Conservation (phyloP, 2,888 invertebrate genomes). For the Thysanoteuthis rhombus region DNA sequence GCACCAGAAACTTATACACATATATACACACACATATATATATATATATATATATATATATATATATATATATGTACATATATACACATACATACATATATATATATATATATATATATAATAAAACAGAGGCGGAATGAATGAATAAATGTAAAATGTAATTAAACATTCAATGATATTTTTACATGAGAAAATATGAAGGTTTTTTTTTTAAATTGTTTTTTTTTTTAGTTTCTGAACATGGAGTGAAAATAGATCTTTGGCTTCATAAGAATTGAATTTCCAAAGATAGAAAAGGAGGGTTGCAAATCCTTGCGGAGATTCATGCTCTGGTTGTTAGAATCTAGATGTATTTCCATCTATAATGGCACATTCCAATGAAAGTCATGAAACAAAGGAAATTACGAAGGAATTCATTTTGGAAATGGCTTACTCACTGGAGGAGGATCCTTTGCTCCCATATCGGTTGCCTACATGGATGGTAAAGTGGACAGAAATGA, state of each 20-base stretch:
- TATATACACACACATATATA: not conserved
- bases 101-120: not conserved
- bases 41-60: too few species aligned
- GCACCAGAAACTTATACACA: not conserved
- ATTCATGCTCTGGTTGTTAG: not conserved
- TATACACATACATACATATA: too few species aligned
- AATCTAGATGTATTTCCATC: not conserved
- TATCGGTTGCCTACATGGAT: conserved; percentile 32
- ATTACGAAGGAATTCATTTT: conserved; percentile 29
- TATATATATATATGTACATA: too few species aligned
- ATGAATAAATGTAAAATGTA: not conserved
- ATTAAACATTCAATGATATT: too few species aligned
- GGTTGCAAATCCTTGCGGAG: conserved; percentile 27
- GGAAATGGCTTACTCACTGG: conserved; percentile 32
- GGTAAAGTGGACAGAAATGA: conserved; percentile 32
- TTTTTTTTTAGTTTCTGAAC: not conserved
- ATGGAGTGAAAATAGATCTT: not conserved
- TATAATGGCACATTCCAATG: conserved; percentile 17
- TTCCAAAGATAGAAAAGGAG: not conserved
- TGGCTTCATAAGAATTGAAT: not conserved
- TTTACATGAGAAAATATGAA: not conserved
- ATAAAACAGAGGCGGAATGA: not conserved
- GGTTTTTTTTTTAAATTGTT: not conserved
- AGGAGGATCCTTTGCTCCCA: conserved; percentile 32
- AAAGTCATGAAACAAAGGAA: not conserved